A percentile compares a stretch with the other conserved stretches of the same genome.
phyloP scores from a whole-genome alignment of 2,113 vertebrate species.

The Ictalurus punctatus region DNA sequence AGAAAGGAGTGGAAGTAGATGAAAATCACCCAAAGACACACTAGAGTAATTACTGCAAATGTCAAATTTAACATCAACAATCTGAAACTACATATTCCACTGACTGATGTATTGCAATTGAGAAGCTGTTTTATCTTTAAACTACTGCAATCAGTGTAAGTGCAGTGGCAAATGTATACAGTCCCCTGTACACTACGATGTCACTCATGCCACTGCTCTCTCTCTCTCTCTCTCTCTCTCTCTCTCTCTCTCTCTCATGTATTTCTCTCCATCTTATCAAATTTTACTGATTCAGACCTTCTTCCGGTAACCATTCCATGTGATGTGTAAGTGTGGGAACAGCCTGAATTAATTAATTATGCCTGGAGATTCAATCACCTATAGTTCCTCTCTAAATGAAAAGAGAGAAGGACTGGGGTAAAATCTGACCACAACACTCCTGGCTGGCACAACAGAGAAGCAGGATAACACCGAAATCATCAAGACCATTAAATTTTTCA shows the following conservation, averaged over 20 bases:
- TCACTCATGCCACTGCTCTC: background rate
- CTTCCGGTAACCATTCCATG: conserved; percentile 43
- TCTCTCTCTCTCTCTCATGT: background rate
- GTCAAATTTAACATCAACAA: background rate
- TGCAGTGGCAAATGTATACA: background rate
- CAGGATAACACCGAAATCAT: conserved; percentile 71
- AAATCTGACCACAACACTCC: background rate
- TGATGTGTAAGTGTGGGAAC: conserved; percentile 61
- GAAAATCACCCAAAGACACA: background rate
- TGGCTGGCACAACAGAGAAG: background rate
- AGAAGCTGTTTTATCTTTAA: background rate
- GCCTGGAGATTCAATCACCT: conserved; percentile 63
- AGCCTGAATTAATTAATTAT: conserved; percentile 46
- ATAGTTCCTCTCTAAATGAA: conserved; percentile 64
- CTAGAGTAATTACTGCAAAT: conserved; percentile 1
- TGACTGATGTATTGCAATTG: background rate
- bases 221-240: conserved; percentile 1
- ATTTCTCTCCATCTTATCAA: background rate
- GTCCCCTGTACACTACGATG: background rate
- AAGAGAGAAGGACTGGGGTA: conserved; percentile 30
- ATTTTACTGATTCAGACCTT: background rate
- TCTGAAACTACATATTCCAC: background rate
- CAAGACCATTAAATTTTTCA: conserved; percentile 68
- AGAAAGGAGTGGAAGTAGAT: background rate
- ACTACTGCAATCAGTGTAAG: conserved; percentile 6